Evolutionary conservation across 2,888 invertebrate genomes (phyloP), one percentile per base, ranked within the genome.

Genomic region (Microdon myrmicae): DNA sequence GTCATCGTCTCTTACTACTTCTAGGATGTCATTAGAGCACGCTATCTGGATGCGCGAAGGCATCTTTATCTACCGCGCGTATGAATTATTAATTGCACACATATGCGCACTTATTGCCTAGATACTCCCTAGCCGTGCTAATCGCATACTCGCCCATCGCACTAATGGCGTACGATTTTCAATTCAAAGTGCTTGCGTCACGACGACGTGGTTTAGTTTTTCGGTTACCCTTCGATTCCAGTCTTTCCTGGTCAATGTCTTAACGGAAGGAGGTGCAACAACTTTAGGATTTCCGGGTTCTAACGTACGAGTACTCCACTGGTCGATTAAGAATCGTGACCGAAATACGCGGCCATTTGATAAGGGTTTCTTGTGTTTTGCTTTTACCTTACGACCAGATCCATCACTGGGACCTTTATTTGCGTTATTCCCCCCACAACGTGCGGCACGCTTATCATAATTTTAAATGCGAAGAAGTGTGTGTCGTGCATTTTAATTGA

Each of bases 231-330:
- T 13, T 20, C 37, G 29, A 22, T 4, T 20, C 14, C 2, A 6
- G 34, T 23, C 26, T 26, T 41, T 38, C 43, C 38, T 38, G 55
- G 34, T 38, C 41, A 55, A 28, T 38, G 39, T 39, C 16, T 44
- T 28, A 39, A 47, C 64, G 64, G 64, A 64, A 64, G 64, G 37
- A 56, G 64, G 64, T 64, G 61, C 61, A 56, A 56, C 51, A 41
- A 45, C 61, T 51, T 51, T 43, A 32, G 32, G 32, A 64, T 47
- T 64, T 64, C 64, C 64, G 56, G 64, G 56, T 64, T 64, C 64
- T 64, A 64, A 64, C 53, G 51, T 47, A 47, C 56, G 61, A 13
- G n/a, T n/a, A n/a, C n/a, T 28, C n/a, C 45, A 56, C 14, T 56
- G 32, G 56, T 41, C 45, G 45, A 56, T 56, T 54, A 25, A 6